Conservation (phyloP, 2,797 vertebrate genomes). For the Podargus strigoides region DNA sequence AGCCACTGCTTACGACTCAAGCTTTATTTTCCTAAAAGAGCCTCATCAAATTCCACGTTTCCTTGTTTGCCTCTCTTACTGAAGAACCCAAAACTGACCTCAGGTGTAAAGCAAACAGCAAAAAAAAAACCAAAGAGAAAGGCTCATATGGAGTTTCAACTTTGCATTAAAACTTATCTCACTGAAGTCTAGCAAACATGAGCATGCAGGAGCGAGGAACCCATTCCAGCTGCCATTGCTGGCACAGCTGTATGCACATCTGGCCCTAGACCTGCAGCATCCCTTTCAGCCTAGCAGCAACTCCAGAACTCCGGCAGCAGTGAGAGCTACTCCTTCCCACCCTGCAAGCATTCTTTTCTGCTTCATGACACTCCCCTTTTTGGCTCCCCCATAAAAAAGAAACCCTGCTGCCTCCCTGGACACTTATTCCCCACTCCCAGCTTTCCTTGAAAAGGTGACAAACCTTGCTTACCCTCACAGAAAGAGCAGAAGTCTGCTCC, state of each 20-base stretch:
- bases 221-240: too few species aligned
- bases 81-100: background rate
- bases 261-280: background rate
- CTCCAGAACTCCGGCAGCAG: background rate
- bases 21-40: fast-evolving
- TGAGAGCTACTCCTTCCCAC: background rate
- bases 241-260: background rate
- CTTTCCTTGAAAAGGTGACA: background rate
- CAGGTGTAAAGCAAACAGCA: background rate
- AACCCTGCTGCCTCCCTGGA: background rate
- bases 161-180: background rate
- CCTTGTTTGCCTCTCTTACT: fast-evolving
- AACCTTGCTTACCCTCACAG: background rate
- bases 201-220: fast-evolving
- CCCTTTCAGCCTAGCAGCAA: background rate
- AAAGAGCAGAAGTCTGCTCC: background rate
- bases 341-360: background rate
- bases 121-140: background rate
- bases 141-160: fast-evolving
- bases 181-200: fast-evolving
- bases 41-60: background rate
- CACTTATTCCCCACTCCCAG: background rate
- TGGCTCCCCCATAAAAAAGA: background rate
- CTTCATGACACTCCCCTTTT: background rate
- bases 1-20: fast-evolving